Conservation (phyloP, 2,113 vertebrate species). For the Erythrocercus mccallii region DNA sequence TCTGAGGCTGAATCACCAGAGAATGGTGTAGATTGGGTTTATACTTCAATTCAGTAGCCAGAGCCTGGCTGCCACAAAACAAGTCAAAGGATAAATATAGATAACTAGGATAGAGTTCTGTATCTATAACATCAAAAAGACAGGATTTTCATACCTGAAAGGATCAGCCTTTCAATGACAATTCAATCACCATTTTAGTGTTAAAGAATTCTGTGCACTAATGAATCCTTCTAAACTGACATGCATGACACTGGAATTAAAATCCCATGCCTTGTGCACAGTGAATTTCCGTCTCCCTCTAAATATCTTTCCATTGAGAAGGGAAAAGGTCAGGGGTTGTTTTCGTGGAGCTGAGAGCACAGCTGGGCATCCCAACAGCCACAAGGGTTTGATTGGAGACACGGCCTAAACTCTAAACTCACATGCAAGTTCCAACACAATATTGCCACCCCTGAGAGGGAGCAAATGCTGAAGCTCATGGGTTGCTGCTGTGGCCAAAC, state of each 20-base stretch:
- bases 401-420: background rate
- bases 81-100: background rate
- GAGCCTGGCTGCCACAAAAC: background rate
- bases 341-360: background rate
- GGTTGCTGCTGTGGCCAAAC: background rate
- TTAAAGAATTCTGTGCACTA: background rate
- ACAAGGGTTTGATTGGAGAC: accelerated
- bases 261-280: background rate
- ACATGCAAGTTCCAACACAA: background rate
- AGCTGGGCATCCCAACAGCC: background rate
- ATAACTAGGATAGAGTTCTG: background rate
- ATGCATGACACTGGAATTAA: background rate
- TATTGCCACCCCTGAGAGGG: background rate
- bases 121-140: background rate
- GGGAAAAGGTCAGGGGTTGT: background rate
- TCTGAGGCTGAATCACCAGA: background rate
- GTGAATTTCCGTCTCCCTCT: background rate
- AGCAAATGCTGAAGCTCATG: background rate
- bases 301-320: background rate
- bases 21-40: background rate
- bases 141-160: background rate
- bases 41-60: background rate
- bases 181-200: background rate
- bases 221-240: background rate
- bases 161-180: background rate